Conservation (phyloP, 2,888 invertebrate genomes). For the Drosophila nigricruria region DNA sequence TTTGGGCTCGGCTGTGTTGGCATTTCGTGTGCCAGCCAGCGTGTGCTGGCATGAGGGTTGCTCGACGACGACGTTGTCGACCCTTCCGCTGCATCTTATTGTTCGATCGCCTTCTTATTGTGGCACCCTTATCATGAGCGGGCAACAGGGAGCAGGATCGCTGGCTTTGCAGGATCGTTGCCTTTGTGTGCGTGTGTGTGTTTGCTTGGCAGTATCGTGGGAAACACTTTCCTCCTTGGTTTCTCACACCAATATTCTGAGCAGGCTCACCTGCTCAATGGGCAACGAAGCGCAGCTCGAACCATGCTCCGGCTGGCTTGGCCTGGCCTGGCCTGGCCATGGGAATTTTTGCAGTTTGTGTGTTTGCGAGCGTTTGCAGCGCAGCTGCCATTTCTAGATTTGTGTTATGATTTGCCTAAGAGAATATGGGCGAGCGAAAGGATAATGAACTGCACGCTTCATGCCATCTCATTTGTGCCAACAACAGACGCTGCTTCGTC, state of each 20-base stretch:
- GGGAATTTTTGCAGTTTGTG: constrained; percentile 75
- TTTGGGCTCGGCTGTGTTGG: constrained; percentile 55
- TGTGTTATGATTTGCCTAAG: constrained; percentile 78
- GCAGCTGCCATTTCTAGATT: constrained; percentile 78
- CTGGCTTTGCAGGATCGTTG: constrained; percentile 62
- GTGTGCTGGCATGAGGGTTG: constrained; percentile 75
- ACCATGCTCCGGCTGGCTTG: constrained; percentile 37
- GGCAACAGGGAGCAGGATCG: constrained; percentile 73
- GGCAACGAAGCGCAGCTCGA: constrained; percentile 53
- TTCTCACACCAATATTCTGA: constrained; percentile 84
- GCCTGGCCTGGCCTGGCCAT: constrained; percentile 63
- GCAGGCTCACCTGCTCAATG: constrained; percentile 83
- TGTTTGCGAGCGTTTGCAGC: constrained; percentile 47
- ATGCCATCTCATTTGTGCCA: constrained; percentile 61
- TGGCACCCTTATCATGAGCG: constrained; percentile 76
- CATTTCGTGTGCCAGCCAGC: constrained; percentile 52
- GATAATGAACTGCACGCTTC: constrained; percentile 73
- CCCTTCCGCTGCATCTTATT: constrained; percentile 78
- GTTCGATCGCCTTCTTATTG: constrained; percentile 75
- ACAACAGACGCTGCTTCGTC: constrained; percentile 20
- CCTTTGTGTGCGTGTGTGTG: constrained; percentile 39
- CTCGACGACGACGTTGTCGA: constrained; percentile 35
- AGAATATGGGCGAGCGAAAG: constrained; percentile 53
- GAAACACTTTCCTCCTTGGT: constrained; percentile 84
- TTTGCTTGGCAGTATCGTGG: constrained; percentile 80